These are phyloP conservation scores for Notolabrus celidotus DNA, from an alignment of 2,797 vertebrate genomes.

Conservation along the genomic window DNA sequence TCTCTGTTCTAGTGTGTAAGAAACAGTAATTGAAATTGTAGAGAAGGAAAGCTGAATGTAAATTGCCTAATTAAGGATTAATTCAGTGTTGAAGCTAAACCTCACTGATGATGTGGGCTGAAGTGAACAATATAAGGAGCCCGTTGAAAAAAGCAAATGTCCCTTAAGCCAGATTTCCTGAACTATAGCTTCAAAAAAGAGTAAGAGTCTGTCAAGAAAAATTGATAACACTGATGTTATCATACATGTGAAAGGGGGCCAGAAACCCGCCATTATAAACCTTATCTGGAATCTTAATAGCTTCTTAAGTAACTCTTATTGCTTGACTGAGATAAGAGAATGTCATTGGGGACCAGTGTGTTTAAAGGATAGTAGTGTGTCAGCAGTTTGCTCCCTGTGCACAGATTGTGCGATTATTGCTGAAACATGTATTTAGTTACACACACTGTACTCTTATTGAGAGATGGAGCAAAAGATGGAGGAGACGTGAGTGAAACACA, in stretches of 20 bases:
- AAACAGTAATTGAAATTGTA: slow-evolving; percentile 8
- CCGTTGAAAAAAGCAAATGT: slow-evolving; percentile 14
- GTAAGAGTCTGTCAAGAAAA: slow-evolving; percentile 6
- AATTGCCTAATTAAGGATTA: slow-evolving; percentile 10
- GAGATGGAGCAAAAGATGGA: not conserved
- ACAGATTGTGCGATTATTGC: slow-evolving; percentile 43
- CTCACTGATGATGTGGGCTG: not conserved
- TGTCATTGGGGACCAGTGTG: slow-evolving; percentile 11
- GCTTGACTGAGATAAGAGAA: slow-evolving; percentile 29
- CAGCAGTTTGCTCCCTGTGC: slow-evolving; percentile 39
- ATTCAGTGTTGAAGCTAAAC: slow-evolving; percentile 4
- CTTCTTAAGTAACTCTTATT: slow-evolving; percentile 37
- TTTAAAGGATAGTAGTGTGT: slow-evolving; percentile 40
- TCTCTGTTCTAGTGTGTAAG: slow-evolving; percentile 3
- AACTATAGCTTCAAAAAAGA: slow-evolving; percentile 22
- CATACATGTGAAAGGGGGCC: slow-evolving; percentile 13
- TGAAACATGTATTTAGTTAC: slow-evolving; percentile 12
- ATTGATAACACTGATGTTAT: slow-evolving; percentile 30
- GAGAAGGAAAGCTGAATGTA: slow-evolving; percentile 18
- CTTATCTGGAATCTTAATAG: slow-evolving; percentile 62
- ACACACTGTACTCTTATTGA: slow-evolving; percentile 35
- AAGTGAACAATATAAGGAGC: slow-evolving; percentile 7
- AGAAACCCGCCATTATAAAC: slow-evolving; percentile 17
- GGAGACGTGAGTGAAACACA: slow-evolving; percentile 15
- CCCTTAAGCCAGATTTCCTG: slow-evolving; percentile 14